A percentile compares a stretch with the other conserved stretches of the same genome.
Evolutionary conservation across 2,797 vertebrate species (phyloP).

Genomic region (Rousettus madagascariensis): DNA sequence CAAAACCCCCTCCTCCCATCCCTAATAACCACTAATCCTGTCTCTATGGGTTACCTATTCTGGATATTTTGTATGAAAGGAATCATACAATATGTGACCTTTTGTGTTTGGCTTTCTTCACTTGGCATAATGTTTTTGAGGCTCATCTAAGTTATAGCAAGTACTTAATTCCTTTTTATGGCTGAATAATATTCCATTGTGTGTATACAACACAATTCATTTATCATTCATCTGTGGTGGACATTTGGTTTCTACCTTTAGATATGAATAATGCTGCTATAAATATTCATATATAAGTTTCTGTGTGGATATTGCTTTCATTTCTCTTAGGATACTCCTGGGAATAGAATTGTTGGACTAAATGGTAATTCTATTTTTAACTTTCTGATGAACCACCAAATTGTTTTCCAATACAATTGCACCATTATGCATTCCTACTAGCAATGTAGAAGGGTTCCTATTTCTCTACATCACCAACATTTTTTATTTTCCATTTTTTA

Average conservation of each 20-base stretch:
- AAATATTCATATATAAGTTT: not conserved
- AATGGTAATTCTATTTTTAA: not conserved
- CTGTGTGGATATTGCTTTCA: not conserved
- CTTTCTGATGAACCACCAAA: not conserved
- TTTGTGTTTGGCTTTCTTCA: not conserved
- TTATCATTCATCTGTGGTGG: not conserved
- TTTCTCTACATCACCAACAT: not conserved
- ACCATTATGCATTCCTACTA: not conserved
- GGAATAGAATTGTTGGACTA: not conserved
- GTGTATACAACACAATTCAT: not conserved
- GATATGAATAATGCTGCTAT: not conserved
- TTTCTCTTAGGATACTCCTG: not conserved
- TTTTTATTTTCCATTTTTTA: not conserved
- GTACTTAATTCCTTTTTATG: not conserved
- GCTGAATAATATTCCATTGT: not conserved
- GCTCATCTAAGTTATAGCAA: not conserved
- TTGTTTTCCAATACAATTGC: not conserved
- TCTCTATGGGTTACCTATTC: not conserved
- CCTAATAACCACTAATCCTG: not conserved
- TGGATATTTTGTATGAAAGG: not conserved
- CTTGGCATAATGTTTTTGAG: not conserved
- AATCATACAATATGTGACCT: not conserved
- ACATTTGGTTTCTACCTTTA: not conserved
- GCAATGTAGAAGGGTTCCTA: not conserved
- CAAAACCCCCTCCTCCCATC: not conserved